phyloP scores from a whole-genome alignment of 1,140 invertebrate genomes.

The Metopolophium dirhodum region DNA sequence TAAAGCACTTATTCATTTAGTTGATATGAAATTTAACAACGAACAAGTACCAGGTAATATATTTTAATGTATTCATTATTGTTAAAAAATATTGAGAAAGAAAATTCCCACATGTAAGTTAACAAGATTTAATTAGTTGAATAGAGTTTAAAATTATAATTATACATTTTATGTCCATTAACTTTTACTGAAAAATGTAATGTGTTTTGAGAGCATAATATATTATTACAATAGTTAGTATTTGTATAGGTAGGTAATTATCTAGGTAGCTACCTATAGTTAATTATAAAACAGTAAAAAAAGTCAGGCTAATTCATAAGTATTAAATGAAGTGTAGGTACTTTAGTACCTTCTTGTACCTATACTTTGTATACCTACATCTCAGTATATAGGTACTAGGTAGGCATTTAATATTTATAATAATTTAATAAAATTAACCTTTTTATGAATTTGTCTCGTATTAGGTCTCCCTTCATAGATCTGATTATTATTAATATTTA shows the following conservation, averaged over 20 bases:
- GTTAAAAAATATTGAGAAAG: not conserved
- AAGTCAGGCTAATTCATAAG: not conserved
- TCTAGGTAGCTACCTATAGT: not conserved
- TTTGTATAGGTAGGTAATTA: not conserved
- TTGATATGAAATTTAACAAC: slow-evolving; percentile 96
- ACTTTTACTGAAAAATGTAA: not conserved
- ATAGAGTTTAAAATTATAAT: not conserved
- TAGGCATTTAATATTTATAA: too few species aligned
- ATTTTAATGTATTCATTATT: slow-evolving; percentile 1
- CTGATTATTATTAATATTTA: too few species aligned
- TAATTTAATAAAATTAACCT: too few species aligned
- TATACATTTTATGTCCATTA: not conserved
- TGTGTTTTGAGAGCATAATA: not conserved
- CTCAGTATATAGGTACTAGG: too few species aligned
- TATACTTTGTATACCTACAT: too few species aligned
- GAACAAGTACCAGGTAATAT: slow-evolving; percentile 86
- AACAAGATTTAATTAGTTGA: not conserved
- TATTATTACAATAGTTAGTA: not conserved
- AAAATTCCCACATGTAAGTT: not conserved
- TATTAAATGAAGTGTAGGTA: not conserved
- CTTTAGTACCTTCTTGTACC: not conserved
- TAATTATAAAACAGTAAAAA: not conserved
- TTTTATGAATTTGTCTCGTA: too few species aligned
- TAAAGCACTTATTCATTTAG: slow-evolving; percentile 80
- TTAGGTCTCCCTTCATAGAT: too few species aligned